A percentile compares a stretch with the other conserved stretches of the same genome.
phyloP scores from a whole-genome alignment of 2,888 invertebrate species.

The Platycnemis pennipes region DNA sequence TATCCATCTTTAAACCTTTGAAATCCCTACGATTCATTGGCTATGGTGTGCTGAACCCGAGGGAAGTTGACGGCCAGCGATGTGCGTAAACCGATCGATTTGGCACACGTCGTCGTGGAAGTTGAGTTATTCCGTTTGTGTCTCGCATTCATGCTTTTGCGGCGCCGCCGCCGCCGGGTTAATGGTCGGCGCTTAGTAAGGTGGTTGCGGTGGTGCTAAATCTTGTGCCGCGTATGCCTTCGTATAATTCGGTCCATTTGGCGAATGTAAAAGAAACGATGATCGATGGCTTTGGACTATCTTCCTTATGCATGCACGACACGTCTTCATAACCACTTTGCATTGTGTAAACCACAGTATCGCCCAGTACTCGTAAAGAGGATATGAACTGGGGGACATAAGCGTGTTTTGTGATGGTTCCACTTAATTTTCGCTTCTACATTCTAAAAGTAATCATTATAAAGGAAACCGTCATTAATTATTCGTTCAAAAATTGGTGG shows the following conservation, averaged over 20 bases:
- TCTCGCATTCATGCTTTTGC: background rate
- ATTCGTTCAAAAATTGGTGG: too few relatives aligned
- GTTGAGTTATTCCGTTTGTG: background rate
- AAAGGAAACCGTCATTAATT: too few relatives aligned
- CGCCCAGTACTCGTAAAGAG: too few relatives aligned
- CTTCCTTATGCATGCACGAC: too few relatives aligned
- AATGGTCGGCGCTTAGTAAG: background rate
- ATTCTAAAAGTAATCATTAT: too few relatives aligned
- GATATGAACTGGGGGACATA: too few relatives aligned
- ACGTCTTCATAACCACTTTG: too few relatives aligned
- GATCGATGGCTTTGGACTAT: too few relatives aligned
- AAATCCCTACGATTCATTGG: background rate
- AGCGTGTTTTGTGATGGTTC: too few relatives aligned
- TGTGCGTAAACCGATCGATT: background rate
- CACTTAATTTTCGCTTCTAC: too few relatives aligned
- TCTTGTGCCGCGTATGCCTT: background rate
- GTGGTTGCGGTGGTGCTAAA: background rate
- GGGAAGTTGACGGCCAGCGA: background rate
- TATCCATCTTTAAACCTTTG: background rate
- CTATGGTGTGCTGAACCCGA: background rate
- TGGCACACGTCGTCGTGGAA: background rate
- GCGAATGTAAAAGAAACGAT: background rate
- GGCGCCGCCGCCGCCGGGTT: background rate
- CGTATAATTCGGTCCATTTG: background rate
- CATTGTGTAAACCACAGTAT: too few relatives aligned